Percentiles rank a stretch among this genome's conserved stretches.
Conservation (phyloP, 2,113 vertebrate genomes). For the Colistium nudipinnis region DNA sequence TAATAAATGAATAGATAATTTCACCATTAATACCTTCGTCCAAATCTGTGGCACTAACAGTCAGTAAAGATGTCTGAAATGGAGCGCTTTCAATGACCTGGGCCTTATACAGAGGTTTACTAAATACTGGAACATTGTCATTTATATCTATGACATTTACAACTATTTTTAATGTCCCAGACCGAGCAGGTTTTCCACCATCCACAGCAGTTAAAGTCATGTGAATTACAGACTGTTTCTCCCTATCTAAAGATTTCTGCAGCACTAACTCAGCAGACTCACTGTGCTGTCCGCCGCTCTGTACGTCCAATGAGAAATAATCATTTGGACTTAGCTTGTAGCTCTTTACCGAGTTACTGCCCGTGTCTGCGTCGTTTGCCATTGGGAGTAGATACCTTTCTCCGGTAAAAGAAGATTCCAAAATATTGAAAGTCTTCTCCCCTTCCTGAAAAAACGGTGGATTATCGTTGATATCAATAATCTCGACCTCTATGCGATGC, state of each 20-base stretch:
- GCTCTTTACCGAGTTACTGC: conserved; percentile 74
- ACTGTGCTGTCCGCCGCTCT: conserved; percentile 66
- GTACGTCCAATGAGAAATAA: conserved; percentile 78
- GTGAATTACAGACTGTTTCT: conserved; percentile 70
- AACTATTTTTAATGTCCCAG: conserved; percentile 71
- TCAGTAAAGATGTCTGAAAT: conserved; percentile 55
- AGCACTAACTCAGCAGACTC: conserved; percentile 76
- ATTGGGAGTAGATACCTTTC: conserved; percentile 73
- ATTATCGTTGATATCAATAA: conserved; percentile 85
- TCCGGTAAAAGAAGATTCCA: conserved; percentile 72
- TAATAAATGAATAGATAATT: conserved; percentile 64
- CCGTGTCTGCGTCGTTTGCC: conserved; percentile 75
- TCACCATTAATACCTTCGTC: conserved; percentile 82
- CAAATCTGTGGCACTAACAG: conserved; percentile 74
- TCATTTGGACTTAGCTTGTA: conserved; percentile 81
- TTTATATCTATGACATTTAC: conserved; percentile 74
- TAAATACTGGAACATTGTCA: conserved; percentile 77
- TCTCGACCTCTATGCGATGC: conserved; percentile 75
- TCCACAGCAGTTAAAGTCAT: conserved; percentile 77
- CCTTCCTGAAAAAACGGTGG: conserved; percentile 79
- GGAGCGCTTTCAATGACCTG: conserved; percentile 72
- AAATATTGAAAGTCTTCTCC: conserved; percentile 73
- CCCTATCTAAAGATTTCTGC: conserved; percentile 77
- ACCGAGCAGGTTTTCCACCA: conserved; percentile 75
- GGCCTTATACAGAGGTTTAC: conserved; percentile 75